These are phyloP conservation scores for Chrysolina oricalcia DNA, from an alignment of 2,888 invertebrate genomes.

Conservation along the genomic window DNA sequence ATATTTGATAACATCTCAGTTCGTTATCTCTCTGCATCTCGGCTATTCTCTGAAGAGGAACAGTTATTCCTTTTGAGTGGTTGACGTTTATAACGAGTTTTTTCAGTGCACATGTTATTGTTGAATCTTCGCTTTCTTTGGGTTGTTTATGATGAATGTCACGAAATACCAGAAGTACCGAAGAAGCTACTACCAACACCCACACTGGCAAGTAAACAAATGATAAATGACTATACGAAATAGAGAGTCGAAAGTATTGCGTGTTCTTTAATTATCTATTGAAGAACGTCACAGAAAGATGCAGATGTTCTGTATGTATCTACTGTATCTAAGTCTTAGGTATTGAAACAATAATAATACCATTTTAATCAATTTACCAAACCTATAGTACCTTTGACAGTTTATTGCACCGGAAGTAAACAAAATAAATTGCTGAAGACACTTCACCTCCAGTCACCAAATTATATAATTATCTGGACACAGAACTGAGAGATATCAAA, in stretches of 20 bases:
- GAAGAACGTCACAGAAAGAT: neutral
- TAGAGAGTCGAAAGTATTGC: neutral
- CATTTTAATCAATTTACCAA: too few species aligned
- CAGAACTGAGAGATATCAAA: too few species aligned
- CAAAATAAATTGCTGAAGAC: too few species aligned
- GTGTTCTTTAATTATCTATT: neutral
- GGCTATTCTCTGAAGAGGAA: constrained; percentile 4
- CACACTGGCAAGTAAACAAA: neutral
- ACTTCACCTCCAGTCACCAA: too few species aligned
- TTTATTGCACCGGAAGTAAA: too few species aligned
- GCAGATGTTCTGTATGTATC: too few species aligned
- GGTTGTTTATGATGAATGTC: constrained; percentile 13
- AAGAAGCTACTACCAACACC: constrained; percentile 1
- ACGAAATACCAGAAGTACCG: constrained; percentile 5
- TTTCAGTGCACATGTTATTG: constrained; percentile 9
- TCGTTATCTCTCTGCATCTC: neutral
- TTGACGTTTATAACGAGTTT: constrained; percentile 14
- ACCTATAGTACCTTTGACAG: too few species aligned
- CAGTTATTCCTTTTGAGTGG: constrained; percentile 10
- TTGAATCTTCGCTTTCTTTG: constrained; percentile 11
- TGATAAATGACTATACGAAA: neutral
- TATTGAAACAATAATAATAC: too few species aligned
- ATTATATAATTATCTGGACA: too few species aligned
- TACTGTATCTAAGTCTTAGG: too few species aligned
- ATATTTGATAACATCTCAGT: constrained; percentile 17